Evolutionary conservation across 1,140 invertebrate genomes (phyloP).

Genomic region (Apis cerana): DNA sequence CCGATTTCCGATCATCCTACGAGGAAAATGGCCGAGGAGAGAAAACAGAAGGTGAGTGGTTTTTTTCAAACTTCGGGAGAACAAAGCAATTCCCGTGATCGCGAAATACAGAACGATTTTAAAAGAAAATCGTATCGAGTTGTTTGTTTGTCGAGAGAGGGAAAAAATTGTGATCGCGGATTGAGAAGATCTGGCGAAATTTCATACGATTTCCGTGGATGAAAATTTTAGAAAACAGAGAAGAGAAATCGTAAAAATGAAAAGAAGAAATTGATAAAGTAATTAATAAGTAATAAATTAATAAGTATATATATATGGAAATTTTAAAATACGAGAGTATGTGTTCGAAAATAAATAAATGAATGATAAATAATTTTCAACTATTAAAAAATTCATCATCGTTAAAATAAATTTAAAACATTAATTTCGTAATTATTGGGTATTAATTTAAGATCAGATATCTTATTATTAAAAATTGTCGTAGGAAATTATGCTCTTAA

Average conservation of each 20-base stretch:
- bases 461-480: not conserved
- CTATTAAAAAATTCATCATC: not conserved
- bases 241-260: no score
- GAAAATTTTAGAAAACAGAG: not conserved
- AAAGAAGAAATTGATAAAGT: not conserved
- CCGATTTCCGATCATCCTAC: conserved; percentile 4
- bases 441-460: no score
- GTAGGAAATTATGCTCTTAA: not conserved
- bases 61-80: not conserved
- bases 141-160: not conserved
- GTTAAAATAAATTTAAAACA: not conserved
- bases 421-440: not conserved
- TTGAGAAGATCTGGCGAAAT: not conserved
- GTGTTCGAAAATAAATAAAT: no score
- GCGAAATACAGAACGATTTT: not conserved
- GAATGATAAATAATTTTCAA: not conserved
- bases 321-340: no score
- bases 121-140: not conserved
- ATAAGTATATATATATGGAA: fast-evolving
- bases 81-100: conserved; percentile 2
- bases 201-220: not conserved
- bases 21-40: conserved; percentile 16
- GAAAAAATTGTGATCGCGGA: not conserved
- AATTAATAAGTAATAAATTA: not conserved
- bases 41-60: not conserved